Conservation (phyloP, 2,888 invertebrate species). For the Zhuqinia jingwanae region DNA sequence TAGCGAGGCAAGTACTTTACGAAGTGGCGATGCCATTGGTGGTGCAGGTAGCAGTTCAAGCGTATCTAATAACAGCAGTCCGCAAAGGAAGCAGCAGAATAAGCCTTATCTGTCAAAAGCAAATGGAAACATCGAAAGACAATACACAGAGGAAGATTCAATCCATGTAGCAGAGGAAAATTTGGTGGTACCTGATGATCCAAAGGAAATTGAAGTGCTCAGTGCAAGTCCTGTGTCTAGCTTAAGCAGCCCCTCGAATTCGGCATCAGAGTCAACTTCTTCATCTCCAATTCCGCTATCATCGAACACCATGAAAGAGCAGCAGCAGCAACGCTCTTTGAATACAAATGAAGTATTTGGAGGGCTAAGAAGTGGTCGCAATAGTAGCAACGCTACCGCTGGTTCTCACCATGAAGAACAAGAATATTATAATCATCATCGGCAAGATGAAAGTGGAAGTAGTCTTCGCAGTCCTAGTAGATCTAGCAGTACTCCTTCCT, state of each 20-base stretch:
- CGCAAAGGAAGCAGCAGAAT: constrained; percentile 55
- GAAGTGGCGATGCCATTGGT: constrained; percentile 35
- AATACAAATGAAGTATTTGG: constrained; percentile 54
- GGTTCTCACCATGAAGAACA: constrained; percentile 36
- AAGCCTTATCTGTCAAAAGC: constrained; percentile 32
- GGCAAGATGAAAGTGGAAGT: constrained; percentile 43
- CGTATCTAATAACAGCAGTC: constrained; percentile 7
- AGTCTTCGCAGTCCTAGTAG: constrained; percentile 58
- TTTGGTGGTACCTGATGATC: constrained; percentile 46
- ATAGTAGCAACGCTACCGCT: constrained; percentile 5
- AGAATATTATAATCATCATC: not conserved
- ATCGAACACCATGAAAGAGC: constrained; percentile 51
- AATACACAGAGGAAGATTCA: not conserved
- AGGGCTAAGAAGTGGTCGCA: constrained; percentile 26
- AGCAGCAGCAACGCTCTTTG: constrained; percentile 38
- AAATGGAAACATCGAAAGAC: not conserved
- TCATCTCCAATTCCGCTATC: constrained; percentile 72
- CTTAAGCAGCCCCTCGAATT: constrained; percentile 71
- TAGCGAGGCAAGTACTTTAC: constrained; percentile 69
- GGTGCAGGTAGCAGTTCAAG: constrained; percentile 8
- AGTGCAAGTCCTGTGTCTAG: constrained; percentile 75
- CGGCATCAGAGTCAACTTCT: constrained; percentile 70
- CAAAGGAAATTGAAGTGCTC: constrained; percentile 68
- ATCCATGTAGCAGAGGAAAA: constrained; percentile 21
- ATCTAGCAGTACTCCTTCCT: constrained; percentile 68